Percentiles rank a stretch among this genome's conserved stretches.
Evolutionary conservation across 2,888 invertebrate genomes (phyloP).

Genomic region (Rambutsinella grinnellia): DNA sequence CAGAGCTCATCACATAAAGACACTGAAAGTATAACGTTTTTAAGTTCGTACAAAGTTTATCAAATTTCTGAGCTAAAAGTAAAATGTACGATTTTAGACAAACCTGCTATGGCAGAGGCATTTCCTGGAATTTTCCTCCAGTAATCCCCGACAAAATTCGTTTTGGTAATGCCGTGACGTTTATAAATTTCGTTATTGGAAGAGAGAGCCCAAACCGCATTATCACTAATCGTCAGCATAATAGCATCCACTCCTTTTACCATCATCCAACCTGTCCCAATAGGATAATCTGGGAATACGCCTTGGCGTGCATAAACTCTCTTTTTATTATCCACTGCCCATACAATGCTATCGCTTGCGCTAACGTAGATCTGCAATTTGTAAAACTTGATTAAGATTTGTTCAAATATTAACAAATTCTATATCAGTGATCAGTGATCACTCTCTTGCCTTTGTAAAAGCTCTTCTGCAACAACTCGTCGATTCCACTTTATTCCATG

Average conservation of each 20-base stretch:
- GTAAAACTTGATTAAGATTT: conserved; percentile 6
- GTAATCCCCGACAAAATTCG: conserved; percentile 71
- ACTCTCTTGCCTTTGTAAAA: conserved; percentile 67
- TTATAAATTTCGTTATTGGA: conserved; percentile 69
- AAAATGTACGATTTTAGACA: neutral
- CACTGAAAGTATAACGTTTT: conserved; percentile 52
- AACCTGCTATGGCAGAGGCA: conserved; percentile 48
- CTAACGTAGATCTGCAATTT: conserved; percentile 70
- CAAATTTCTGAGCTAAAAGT: neutral
- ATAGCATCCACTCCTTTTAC: conserved; percentile 71
- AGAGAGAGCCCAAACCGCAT: conserved; percentile 71
- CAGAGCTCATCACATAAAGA: conserved; percentile 68
- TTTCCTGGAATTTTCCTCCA: conserved; percentile 70
- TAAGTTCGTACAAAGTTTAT: conserved; percentile 3
- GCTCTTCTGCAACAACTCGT: conserved; percentile 66
- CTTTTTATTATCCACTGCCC: conserved; percentile 71
- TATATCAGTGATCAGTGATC: no score
- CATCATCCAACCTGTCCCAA: conserved; percentile 72
- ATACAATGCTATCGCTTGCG: conserved; percentile 69
- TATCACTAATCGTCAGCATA: conserved; percentile 67
- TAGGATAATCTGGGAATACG: conserved; percentile 70
- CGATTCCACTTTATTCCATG: conserved; percentile 71
- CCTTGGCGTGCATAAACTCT: conserved; percentile 72
- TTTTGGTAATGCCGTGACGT: conserved; percentile 70
- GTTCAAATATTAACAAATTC: no score